Base-by-base conservation (phyloP, 2,113 vertebrate genomes). In the Agapornis roseicollis region DNA sequence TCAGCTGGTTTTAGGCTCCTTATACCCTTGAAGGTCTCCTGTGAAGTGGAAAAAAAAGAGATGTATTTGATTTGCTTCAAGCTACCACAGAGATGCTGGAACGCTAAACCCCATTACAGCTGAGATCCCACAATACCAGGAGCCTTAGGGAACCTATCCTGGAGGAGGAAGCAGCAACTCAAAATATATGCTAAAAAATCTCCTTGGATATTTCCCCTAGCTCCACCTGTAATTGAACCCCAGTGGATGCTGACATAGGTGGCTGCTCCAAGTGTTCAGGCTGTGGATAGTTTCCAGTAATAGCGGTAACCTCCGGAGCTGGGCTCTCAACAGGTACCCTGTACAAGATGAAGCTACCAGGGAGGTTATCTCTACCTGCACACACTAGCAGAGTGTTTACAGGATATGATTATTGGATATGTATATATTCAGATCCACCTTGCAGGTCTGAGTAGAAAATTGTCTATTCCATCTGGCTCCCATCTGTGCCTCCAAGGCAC, bases 331-430 rank as follows among this genome's bases (percentile, higher is more conserved):
- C 20, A 17, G 13, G 27, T 0, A 23, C 46, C 9, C 0, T 1
- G 25, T 13, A 4, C 2, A 0, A 47, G 53, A 44, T 27, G 33
- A 35, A 29, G 35, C 35, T 13, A 2, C 15, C 1, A 11, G 33
- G 9, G 28, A 1, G 33, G 28, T 31, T 56, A 11, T 4, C 29
- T 31, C 37, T 22, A 79, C 66, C 72, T 4, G 61, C 28, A 25
- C 27, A 37, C 19, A 33, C 5, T 0, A 31, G 15, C 0, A 27
- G 50, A 3, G 1, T 2, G 8, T 20, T 12, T 31, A 4, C 33
- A 11, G 64, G 25, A 1, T 16, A 9, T 0, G 18, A 14, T 3
- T 23, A 3, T 3, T 11, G 2, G 10, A n/a, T 5, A 17, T 3
- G 24, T 2, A 7, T 11, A n/a, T 16, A 22, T 53, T n/a, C 73